A percentile compares a stretch with the other conserved stretches of the same genome.
These are phyloP conservation scores for Anoplopoma fimbria DNA, from an alignment of 2,113 vertebrate species.

Conservation along the genomic window DNA sequence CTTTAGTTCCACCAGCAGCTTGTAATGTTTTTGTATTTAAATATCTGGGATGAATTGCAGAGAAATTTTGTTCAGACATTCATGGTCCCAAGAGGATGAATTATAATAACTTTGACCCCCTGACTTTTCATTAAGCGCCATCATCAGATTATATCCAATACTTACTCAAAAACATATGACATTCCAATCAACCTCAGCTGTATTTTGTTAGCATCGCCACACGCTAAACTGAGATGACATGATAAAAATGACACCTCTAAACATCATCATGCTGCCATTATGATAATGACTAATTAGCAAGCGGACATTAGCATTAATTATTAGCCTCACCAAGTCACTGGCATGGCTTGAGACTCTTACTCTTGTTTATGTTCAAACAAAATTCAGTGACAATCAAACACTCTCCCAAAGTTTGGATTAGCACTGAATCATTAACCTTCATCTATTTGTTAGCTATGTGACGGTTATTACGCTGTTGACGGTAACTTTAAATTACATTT, in stretches of 20 bases:
- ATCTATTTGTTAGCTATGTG: neutral
- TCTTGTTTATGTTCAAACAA: too few relatives aligned
- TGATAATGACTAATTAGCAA: neutral
- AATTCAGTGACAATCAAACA: too few relatives aligned
- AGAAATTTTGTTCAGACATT: neutral
- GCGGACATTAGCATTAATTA: too few relatives aligned
- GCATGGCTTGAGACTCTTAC: too few relatives aligned
- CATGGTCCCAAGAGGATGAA: neutral
- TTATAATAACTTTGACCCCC: neutral
- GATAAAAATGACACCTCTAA: neutral
- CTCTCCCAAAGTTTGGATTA: neutral
- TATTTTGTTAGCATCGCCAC: too few relatives aligned
- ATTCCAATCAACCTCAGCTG: neutral
- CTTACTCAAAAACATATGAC: neutral
- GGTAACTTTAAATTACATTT: neutral
- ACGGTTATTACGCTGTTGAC: neutral
- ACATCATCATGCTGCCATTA: neutral
- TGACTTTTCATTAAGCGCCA: neutral
- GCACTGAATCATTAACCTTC: neutral
- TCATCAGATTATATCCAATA: neutral
- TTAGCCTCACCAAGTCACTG: too few relatives aligned
- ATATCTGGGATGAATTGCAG: neutral
- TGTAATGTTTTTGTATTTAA: neutral
- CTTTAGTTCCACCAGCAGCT: neutral
- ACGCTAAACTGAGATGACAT: neutral